Conservation (phyloP, 2,113 vertebrate genomes). For the Anser cygnoides region DNA sequence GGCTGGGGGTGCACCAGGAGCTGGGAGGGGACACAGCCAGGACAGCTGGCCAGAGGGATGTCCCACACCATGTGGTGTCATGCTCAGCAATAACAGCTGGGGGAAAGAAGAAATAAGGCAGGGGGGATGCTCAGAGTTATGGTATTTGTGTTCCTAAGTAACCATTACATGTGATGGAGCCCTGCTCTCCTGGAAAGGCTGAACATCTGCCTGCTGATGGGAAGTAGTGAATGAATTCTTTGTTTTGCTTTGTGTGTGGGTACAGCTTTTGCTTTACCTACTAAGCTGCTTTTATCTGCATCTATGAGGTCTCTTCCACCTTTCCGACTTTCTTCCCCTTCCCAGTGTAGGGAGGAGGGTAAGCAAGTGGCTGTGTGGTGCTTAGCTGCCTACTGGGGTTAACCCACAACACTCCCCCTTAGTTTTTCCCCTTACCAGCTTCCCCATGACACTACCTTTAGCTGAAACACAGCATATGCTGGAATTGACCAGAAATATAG, state of each 20-base stretch:
- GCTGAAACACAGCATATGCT: neutral
- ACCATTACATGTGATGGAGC: rapidly evolving
- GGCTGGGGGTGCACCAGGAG: neutral
- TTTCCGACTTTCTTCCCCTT: neutral
- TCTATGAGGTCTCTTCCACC: neutral
- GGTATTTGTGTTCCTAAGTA: neutral
- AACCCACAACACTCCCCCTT: neutral
- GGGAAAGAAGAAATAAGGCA: neutral
- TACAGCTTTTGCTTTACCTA: neutral
- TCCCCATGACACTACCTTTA: neutral
- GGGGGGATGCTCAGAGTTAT: neutral
- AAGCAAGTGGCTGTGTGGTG: neutral
- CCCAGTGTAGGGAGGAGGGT: neutral
- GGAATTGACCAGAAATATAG: neutral
- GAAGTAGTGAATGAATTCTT: neutral
- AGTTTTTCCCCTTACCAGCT: neutral
- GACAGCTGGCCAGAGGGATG: neutral
- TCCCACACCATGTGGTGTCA: rapidly evolving
- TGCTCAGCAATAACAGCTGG: neutral
- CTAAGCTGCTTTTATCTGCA: neutral
- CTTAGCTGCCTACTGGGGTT: neutral
- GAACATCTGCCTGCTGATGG: rapidly evolving
- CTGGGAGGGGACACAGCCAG: neutral
- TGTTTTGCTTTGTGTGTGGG: neutral
- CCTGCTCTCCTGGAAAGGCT: neutral